Evolutionary conservation across 2,797 vertebrate genomes (phyloP), one percentile per base, ranked within the genome.

Genomic region (Eptatretus atami): DNA sequence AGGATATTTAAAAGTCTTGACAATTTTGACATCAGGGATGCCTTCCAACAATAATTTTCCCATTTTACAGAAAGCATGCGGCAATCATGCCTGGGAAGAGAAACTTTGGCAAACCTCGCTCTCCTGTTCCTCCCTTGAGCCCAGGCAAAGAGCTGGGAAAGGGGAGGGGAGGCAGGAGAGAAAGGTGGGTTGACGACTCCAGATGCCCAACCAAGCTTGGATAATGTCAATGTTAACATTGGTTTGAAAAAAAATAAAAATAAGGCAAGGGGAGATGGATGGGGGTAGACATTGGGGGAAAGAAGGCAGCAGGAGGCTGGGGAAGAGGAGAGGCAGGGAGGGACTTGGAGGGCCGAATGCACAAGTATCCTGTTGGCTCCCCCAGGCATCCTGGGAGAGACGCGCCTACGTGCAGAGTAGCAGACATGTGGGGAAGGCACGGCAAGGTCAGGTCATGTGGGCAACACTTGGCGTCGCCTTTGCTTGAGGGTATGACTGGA

Each of bases 181-280:
- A 44, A 44, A 44, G 31, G 31, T 44, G 31, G 31, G 31, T 44
- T 44, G 31, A 44, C 31, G 31, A 44, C 31, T 44, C 31, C 31
- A 44, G 31, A 44, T 44, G 31, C 31, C 31, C 31, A 44, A 44
- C 31, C 31, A 44, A 68, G 66, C 64, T 24, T 14, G 12, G 65
- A 6, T 66, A 72, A 69, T 69, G 24, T 1, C 68, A 24, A 60
- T 68, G 53, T 63, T 66, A 71, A 64, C 3, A 67, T 67, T 54
- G 68, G 68, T 65, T 71, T 75, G 73, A 74, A 76, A 76, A 78
- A 74, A 74, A 72, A 72, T 68, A 70, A 68, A 72, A 73, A 69
- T 66, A 71, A 69, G 67, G 63, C 69, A 67, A 71, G 70, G 69
- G 69, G 68, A 71, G 72, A 72, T 72, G 74, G 74, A 66, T 72